Percentiles rank a stretch among this genome's conserved stretches.
These are phyloP conservation scores for Ametastegia equiseti DNA, from an alignment of 2,888 invertebrate species.

Conservation along the genomic window DNA sequence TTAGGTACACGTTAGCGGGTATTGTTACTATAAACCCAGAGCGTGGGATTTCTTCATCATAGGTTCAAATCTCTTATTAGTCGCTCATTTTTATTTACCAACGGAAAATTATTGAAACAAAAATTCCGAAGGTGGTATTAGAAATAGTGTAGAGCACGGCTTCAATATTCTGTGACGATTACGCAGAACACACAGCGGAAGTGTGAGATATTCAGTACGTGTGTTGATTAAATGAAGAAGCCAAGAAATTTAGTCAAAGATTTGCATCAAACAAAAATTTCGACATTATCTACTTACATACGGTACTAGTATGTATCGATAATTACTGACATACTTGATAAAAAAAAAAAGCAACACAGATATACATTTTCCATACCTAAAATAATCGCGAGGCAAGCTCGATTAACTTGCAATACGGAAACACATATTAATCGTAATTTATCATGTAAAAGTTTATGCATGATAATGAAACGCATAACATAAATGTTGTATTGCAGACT, in stretches of 20 bases:
- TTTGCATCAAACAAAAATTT: neutral
- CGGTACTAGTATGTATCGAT: neutral
- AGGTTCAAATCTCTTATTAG: neutral
- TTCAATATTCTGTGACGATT: neutral
- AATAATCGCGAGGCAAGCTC: neutral
- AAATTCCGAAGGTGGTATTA: neutral
- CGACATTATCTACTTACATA: neutral
- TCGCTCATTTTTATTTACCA: neutral
- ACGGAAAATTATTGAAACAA: neutral
- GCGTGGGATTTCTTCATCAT: too few relatives aligned
- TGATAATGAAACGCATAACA: neutral
- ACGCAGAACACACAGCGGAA: neutral
- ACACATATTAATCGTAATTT: neutral
- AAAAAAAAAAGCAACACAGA: neutral
- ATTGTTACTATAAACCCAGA: neutral
- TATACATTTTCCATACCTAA: neutral
- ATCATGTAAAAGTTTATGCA: neutral
- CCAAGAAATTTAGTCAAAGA: neutral
- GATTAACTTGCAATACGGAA: neutral
- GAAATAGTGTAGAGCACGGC: neutral
- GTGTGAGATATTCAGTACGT: neutral
- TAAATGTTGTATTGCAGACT: neutral
- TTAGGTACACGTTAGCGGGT: neutral
- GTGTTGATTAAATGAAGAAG: neutral
- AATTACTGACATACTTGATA: neutral